These are phyloP conservation scores for Salvelinus alpinus DNA, from an alignment of 2,113 vertebrate species.

Conservation along the genomic window DNA sequence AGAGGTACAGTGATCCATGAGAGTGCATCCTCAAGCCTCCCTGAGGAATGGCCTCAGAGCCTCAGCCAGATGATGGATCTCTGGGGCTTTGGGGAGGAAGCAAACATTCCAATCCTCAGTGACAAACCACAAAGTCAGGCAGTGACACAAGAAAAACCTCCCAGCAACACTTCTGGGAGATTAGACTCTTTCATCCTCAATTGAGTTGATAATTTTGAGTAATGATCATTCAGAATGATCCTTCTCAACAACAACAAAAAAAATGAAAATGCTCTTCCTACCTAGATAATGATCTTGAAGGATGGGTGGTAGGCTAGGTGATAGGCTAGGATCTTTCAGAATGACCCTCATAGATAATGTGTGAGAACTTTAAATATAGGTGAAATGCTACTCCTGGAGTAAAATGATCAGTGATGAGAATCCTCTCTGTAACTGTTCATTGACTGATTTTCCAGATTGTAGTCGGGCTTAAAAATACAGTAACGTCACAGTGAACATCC, in stretches of 20 bases:
- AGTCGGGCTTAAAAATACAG: slow-evolving; percentile 2
- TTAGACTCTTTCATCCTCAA: not conserved
- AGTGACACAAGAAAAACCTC: not conserved
- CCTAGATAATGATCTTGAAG: too few relatives aligned
- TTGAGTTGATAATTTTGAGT: not conserved
- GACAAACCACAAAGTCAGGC: not conserved
- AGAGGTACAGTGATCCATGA: slow-evolving; percentile 17
- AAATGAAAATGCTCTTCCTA: too few relatives aligned
- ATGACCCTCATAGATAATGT: too few relatives aligned
- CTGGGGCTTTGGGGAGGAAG: slow-evolving; percentile 42
- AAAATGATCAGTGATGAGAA: not conserved
- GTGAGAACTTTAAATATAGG: too few relatives aligned
- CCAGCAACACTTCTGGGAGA: not conserved
- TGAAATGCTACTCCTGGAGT: too few relatives aligned
- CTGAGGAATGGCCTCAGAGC: slow-evolving; percentile 18
- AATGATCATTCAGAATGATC: too few relatives aligned
- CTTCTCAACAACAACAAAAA: too few relatives aligned
- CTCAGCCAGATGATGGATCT: slow-evolving; percentile 46
- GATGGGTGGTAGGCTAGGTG: too few relatives aligned
- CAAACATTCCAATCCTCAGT: not conserved
- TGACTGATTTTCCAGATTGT: not conserved
- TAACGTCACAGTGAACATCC: slow-evolving; percentile 23
- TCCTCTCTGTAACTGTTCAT: not conserved
- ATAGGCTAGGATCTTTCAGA: too few relatives aligned
- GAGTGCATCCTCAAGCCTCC: slow-evolving; percentile 19